These are phyloP conservation scores for Andrena minutula DNA, from an alignment of 2,888 invertebrate genomes.

Conservation along the genomic window DNA sequence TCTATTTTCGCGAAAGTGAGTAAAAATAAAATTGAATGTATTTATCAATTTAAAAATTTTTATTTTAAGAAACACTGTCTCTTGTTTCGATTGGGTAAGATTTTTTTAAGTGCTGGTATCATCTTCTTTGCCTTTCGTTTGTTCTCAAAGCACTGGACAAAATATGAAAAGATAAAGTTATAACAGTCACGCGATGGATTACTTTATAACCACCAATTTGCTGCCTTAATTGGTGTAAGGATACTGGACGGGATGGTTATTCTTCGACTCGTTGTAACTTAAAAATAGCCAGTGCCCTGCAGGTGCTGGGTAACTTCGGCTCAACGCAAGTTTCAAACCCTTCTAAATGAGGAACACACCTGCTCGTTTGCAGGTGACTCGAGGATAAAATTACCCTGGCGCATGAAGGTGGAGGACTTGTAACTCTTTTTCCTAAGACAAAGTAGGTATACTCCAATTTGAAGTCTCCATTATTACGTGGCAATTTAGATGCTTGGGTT, in stretches of 20 bases:
- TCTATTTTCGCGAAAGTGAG: too few relatives aligned
- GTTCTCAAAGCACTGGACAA: neutral
- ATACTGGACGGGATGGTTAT: neutral
- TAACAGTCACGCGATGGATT: constrained; percentile 5
- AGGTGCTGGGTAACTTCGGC: constrained; percentile 38
- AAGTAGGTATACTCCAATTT: neutral
- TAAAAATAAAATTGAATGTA: too few relatives aligned
- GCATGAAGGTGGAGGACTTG: constrained; percentile 3
- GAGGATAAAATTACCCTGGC: constrained; percentile 42
- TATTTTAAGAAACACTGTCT: too few relatives aligned
- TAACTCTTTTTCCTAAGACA: neutral
- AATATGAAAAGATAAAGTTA: neutral
- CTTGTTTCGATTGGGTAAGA: too few relatives aligned
- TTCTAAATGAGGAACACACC: constrained; percentile 47
- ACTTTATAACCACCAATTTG: neutral
- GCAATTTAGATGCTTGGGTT: neutral
- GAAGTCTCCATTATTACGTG: constrained; percentile 1
- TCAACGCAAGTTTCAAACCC: constrained; percentile 29
- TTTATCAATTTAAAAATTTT: too few relatives aligned
- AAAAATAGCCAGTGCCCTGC: constrained; percentile 36
- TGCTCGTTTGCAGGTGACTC: constrained; percentile 54
- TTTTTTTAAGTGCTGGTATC: too few relatives aligned
- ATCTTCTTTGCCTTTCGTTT: neutral
- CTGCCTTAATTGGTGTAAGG: constrained; percentile 19
- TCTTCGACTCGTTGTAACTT: constrained; percentile 3